phyloP scores from a whole-genome alignment of 2,888 invertebrate genomes.

The Athalia cordata region DNA sequence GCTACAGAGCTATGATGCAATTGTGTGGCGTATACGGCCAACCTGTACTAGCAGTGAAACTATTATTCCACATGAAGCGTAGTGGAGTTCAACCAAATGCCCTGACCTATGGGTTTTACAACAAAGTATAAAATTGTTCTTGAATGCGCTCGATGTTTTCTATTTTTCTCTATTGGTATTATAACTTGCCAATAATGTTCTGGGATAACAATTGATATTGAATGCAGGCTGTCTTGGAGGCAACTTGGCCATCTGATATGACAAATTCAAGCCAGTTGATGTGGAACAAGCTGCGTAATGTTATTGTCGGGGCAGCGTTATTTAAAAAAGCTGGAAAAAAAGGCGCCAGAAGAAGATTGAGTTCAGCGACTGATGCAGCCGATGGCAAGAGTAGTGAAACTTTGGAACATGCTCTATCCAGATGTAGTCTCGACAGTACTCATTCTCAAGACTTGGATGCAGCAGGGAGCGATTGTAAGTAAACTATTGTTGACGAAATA shows the following conservation, averaged over 20 bases:
- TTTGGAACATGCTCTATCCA: conserved; percentile 69
- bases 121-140: conserved; percentile 69
- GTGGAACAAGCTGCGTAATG: conserved; percentile 96
- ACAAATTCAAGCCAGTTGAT: conserved; percentile 88
- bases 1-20: conserved; percentile 99
- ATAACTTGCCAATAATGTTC: neutral
- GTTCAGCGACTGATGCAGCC: conserved; percentile 73
- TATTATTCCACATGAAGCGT: conserved; percentile 93
- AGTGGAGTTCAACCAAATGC: conserved; percentile 97
- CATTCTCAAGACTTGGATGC: conserved; percentile 71
- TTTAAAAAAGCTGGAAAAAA: conserved; percentile 87
- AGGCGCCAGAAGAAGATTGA: conserved; percentile 75
- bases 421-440: conserved; percentile 71
- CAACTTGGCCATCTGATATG: conserved; percentile 93
- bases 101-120: conserved; percentile 95
- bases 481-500: conserved; percentile 14
- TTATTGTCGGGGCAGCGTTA: conserved; percentile 91
- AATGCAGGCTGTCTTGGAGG: conserved; percentile 88
- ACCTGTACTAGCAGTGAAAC: conserved; percentile 95
- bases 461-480: conserved; percentile 67
- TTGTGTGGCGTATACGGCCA: conserved; percentile 95
- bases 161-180: neutral
- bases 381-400: conserved; percentile 64
- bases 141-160: neutral
- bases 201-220: conserved; percentile 2